Percentiles rank a stretch among this genome's conserved stretches.
phyloP scores from a whole-genome alignment of 2,113 vertebrate genomes.

The Microtus oregoni region DNA sequence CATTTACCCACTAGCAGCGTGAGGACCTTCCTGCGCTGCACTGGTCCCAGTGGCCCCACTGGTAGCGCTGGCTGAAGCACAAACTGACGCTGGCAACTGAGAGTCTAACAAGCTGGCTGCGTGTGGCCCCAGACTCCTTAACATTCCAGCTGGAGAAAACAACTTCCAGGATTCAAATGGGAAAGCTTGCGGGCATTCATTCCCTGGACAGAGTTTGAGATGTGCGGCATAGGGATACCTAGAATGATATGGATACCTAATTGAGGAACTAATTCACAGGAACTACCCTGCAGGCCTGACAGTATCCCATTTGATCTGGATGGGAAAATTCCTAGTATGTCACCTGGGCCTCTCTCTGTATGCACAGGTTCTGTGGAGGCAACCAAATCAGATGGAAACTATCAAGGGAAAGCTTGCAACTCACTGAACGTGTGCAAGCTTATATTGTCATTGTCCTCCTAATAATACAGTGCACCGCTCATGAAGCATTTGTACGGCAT shows the following conservation, averaged over 20 bases:
- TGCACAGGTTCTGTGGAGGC: not conserved
- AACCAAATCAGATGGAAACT: not conserved
- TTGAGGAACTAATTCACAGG: no score
- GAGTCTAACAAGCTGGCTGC: constrained; percentile 70
- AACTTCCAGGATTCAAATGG: constrained; percentile 42
- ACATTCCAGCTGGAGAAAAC: constrained; percentile 55
- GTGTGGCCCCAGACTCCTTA: constrained; percentile 77
- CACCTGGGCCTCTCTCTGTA: not conserved
- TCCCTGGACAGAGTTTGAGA: not conserved
- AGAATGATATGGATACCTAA: fast-evolving
- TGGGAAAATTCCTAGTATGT: not conserved
- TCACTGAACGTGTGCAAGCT: not conserved
- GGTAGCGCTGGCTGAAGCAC: constrained; percentile 61
- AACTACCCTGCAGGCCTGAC: fast-evolving
- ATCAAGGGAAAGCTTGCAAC: no score
- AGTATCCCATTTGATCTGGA: not conserved
- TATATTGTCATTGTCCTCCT: not conserved
- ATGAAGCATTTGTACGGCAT: not conserved
- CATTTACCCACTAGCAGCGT: not conserved
- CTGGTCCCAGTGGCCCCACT: constrained; percentile 51
- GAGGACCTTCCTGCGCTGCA: constrained; percentile 74
- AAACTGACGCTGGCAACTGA: constrained; percentile 68
- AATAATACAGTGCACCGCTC: not conserved
- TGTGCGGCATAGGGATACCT: no score
- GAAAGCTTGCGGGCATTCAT: not conserved